Evolutionary conservation across 2,113 vertebrate genomes (phyloP), one percentile per base, ranked within the genome.

Genomic region (Cyprinodon brontotheroides): DNA sequence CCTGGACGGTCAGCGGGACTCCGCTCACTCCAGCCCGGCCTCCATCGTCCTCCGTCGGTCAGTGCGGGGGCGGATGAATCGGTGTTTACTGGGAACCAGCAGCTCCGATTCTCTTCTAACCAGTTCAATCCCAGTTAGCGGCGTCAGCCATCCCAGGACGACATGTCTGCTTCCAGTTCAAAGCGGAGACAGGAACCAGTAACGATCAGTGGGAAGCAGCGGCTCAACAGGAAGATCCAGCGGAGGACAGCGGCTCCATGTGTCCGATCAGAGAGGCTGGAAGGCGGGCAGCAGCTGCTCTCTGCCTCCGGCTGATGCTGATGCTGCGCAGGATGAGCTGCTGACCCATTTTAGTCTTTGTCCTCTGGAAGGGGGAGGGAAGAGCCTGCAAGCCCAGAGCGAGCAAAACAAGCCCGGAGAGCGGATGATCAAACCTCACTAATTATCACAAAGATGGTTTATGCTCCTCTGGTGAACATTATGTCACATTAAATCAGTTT

Each of bases 281-380:
- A 37, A 61, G 39, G 10, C 70, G 61, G 36, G 14, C 48, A 17
- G 37, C 57, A 5, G 74, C 45, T 59, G 73, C 36, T 62, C 59
- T 73, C 59, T 37, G 59, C 39, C 68, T 80, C 64, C 48, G 61
- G 76, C 71, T 22, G 68, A 76, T 63, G 85, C 69, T 62, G 61
- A 17, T 82, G 77, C 67, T 72, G 78, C 63, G 65, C 73, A 74
- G 17, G 65, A 81, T 88, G 59, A 22, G 75, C 81, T 65, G 22
- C 85, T 93, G 93, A 94, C 92, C 92, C 93, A 93, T 85, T 94
- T 93, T 76, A 81, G 85, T 89, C 92, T 94, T 93, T 94, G 94
- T 94, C 91, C 92, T 93, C 88, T 57, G 77, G 61, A 11, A 43
- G 86, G 78, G 72, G 45, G 78, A 63, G 78, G 70, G 75, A 59